A percentile compares a stretch with the other conserved stretches of the same genome.
These are phyloP conservation scores for Perognathus longimembris DNA, from an alignment of 2,113 vertebrate genomes.

Conservation along the genomic window DNA sequence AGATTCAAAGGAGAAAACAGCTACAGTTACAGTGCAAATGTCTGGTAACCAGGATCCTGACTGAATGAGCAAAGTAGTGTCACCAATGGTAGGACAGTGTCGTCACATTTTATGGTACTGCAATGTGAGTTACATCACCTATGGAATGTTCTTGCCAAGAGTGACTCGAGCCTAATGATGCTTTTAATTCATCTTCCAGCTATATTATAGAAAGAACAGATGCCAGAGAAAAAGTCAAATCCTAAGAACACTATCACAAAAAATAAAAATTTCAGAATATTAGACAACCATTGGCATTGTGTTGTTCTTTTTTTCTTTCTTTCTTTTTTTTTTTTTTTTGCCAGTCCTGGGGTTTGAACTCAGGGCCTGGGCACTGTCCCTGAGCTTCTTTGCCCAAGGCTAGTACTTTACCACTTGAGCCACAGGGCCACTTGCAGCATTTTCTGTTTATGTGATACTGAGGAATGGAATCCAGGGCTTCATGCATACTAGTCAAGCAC, in stretches of 20 bases:
- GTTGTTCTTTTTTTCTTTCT: no score
- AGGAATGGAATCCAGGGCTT: no score
- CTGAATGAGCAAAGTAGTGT: neutral
- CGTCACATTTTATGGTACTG: neutral
- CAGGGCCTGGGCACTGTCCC: no score
- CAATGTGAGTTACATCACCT: neutral
- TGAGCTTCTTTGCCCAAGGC: no score
- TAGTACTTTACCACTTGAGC: no score
- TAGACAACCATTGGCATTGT: neutral
- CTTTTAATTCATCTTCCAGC: neutral
- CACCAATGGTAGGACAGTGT: neutral
- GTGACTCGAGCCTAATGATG: neutral
- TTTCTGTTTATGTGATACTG: no score
- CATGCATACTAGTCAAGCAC: no score
- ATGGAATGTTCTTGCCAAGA: neutral
- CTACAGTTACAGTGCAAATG: neutral
- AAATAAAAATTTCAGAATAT: neutral
- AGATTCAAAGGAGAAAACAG: conserved; percentile 10
- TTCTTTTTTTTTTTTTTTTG: no score
- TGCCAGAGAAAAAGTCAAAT: neutral
- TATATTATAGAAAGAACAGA: neutral
- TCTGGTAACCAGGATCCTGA: neutral
- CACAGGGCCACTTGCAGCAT: no score
- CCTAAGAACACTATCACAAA: neutral
- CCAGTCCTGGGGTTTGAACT: no score